Evolutionary conservation across 2,113 vertebrate species (phyloP).

Genomic region (Dendropsophus ebraccatus): DNA sequence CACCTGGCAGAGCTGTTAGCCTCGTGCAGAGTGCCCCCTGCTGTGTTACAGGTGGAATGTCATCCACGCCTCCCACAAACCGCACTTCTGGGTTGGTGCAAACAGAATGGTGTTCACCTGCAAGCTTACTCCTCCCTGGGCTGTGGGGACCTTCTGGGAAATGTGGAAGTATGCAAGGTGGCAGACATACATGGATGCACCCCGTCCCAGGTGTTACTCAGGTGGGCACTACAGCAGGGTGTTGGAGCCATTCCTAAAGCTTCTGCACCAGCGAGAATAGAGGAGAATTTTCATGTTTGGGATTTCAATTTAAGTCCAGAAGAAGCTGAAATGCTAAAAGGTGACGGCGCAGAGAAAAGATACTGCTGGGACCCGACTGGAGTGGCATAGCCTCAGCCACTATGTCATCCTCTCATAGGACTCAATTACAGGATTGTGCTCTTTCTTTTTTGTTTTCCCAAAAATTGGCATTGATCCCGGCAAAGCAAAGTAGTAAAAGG

Average conservation of each 20-base stretch:
- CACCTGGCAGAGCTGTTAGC: slow-evolving; percentile 75
- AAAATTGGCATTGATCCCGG: too few species aligned
- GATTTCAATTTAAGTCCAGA: slow-evolving; percentile 71
- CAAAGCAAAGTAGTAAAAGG: too few species aligned
- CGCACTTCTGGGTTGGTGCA: slow-evolving; percentile 73
- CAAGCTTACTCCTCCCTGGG: slow-evolving; percentile 83
- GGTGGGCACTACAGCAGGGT: slow-evolving; percentile 80
- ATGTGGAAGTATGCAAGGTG: slow-evolving; percentile 69
- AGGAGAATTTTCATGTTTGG: slow-evolving; percentile 73
- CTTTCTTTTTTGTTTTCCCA: too few species aligned
- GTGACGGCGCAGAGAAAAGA: slow-evolving; percentile 72
- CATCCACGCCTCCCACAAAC: slow-evolving; percentile 77
- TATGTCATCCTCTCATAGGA: too few species aligned
- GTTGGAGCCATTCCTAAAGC: slow-evolving; percentile 81
- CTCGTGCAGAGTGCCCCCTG: slow-evolving; percentile 72
- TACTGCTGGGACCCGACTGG: slow-evolving; percentile 79
- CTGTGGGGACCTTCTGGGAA: slow-evolving; percentile 70
- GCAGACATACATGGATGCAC: slow-evolving; percentile 67
- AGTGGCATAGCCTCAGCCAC: slow-evolving; percentile 65
- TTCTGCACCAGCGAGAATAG: slow-evolving; percentile 68
- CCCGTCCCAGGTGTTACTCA: slow-evolving; percentile 78
- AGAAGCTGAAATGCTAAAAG: slow-evolving; percentile 71
- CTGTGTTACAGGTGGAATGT: slow-evolving; percentile 79
- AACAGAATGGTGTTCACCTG: slow-evolving; percentile 73
- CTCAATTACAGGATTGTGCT: too few species aligned